These are phyloP conservation scores for Drosophila atripex DNA, from an alignment of 2,888 invertebrate species.

Conservation along the genomic window DNA sequence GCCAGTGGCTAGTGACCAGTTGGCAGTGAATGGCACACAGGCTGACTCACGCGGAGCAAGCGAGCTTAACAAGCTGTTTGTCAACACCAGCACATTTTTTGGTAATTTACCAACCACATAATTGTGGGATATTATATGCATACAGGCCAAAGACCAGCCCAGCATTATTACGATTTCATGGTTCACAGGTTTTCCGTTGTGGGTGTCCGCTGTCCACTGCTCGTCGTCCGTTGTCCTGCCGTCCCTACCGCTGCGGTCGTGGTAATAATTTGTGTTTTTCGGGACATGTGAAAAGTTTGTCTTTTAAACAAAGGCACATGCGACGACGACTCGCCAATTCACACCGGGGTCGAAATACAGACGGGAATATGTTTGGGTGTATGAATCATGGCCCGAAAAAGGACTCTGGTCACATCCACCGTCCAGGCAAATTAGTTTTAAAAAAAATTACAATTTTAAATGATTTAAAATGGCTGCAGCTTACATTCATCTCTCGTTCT, in stretches of 20 bases:
- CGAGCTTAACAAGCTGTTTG: constrained; percentile 73
- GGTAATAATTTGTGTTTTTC: constrained; percentile 47
- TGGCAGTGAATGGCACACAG: constrained; percentile 1
- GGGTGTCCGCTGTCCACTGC: constrained; percentile 51
- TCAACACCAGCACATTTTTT: constrained; percentile 81
- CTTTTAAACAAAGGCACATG: constrained; percentile 61
- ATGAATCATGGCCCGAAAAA: constrained; percentile 30
- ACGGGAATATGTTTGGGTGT: constrained; percentile 14
- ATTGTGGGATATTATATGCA: constrained; percentile 79
- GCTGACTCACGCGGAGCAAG: constrained; percentile 21
- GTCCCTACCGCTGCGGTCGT: constrained; percentile 21
- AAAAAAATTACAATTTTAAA: constrained; percentile 47
- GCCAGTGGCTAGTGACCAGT: constrained; percentile 11
- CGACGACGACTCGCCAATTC: constrained; percentile 8
- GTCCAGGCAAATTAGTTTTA: constrained; percentile 58
- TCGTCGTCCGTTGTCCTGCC: constrained; percentile 4
- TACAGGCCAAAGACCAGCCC: constrained; percentile 32
- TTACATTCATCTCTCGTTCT: constrained; percentile 18
- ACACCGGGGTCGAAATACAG: constrained; percentile 5
- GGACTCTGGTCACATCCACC: background rate
- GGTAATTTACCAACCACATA: constrained; percentile 81
- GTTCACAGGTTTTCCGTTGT: constrained; percentile 72
- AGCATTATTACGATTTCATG: constrained; percentile 71
- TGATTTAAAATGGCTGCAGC: constrained; percentile 43
- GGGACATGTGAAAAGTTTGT: constrained; percentile 70